phyloP scores from a whole-genome alignment of 2,113 vertebrate genomes.

The Pelecanoides urinatrix region DNA sequence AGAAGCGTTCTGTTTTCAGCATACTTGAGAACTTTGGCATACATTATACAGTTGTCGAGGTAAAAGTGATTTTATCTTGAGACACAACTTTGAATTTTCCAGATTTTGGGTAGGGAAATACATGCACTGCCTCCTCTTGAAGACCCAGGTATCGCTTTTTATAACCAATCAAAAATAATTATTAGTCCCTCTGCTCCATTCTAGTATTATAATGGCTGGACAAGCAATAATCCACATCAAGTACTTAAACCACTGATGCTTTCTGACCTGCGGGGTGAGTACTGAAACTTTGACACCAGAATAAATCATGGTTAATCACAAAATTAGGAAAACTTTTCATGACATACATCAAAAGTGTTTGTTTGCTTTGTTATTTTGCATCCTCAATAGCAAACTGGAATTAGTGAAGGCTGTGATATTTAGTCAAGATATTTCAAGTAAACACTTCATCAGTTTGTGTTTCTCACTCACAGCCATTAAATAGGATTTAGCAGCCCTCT shows the following conservation, averaged over 20 bases:
- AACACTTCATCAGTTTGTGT: not conserved
- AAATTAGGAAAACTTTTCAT: not conserved
- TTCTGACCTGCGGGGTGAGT: not conserved
- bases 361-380: not conserved
- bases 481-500: not conserved
- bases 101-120: not conserved
- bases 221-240: not conserved
- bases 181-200: not conserved
- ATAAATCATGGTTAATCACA: not conserved
- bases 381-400: not conserved
- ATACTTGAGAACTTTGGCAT: not conserved
- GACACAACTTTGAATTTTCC: not conserved
- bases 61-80: not conserved
- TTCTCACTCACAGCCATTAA: not conserved
- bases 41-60: rapidly evolving
- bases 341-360: not conserved
- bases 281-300: not conserved
- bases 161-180: not conserved
- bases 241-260: not conserved
- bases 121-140: not conserved
- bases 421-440: not conserved
- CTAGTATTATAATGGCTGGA: not conserved
- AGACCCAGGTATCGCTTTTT: not conserved
- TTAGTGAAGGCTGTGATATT: not conserved
- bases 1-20: not conserved